phyloP scores from a whole-genome alignment of 2,113 vertebrate species.

The Phalacrocorax carbo region DNA sequence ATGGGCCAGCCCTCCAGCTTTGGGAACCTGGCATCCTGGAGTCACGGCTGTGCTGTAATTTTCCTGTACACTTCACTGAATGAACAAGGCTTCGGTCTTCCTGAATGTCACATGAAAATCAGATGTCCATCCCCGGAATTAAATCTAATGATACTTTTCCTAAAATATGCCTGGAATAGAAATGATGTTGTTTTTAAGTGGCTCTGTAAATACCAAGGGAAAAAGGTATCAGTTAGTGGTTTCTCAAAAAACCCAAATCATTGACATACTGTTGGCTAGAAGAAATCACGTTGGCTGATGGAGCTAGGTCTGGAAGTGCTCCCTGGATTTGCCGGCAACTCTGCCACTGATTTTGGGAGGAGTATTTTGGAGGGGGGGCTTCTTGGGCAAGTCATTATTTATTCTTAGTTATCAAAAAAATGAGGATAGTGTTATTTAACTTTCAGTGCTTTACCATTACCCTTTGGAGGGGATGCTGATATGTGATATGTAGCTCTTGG shows the following conservation, averaged over 20 bases:
- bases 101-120: background rate
- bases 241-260: background rate
- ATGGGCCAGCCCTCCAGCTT: background rate
- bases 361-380: background rate
- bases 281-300: background rate
- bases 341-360: background rate
- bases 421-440: background rate
- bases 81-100: background rate
- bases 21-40: background rate
- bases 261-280: background rate
- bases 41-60: background rate
- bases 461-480: background rate
- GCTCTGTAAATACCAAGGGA: background rate
- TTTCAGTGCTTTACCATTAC: background rate
- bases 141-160: background rate
- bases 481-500: background rate
- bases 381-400: background rate
- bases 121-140: background rate
- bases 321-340: background rate
- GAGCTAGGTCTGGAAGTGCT: background rate
- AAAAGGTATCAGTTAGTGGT: slow-evolving; percentile 30
- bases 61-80: background rate
- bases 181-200: background rate
- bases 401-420: background rate
- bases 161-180: background rate